phyloP scores from a whole-genome alignment of 2,113 vertebrate species.

The Sebastes schlegelii region DNA sequence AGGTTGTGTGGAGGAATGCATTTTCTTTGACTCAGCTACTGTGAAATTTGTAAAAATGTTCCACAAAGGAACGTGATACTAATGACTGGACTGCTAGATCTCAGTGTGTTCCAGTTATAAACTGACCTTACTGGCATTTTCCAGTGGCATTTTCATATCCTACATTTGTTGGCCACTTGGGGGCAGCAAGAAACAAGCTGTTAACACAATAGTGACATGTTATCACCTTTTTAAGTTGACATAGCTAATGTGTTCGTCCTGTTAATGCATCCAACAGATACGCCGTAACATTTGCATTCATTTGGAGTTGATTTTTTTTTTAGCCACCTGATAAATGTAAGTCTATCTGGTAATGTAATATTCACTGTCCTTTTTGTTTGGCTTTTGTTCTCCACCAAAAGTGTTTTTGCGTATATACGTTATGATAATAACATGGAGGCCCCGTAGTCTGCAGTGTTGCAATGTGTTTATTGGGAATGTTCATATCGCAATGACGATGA shows the following conservation, averaged over 20 bases:
- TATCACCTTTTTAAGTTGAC: background rate
- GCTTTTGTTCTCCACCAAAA: background rate
- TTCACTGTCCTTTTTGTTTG: background rate
- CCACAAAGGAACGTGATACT: background rate
- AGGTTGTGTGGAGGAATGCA: background rate
- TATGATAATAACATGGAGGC: too few relatives aligned
- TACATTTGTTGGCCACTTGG: background rate
- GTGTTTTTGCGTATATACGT: too few relatives aligned
- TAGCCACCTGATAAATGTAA: background rate
- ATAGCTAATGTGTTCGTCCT: background rate
- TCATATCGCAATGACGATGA: too few relatives aligned
- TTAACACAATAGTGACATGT: background rate
- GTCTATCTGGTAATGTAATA: background rate
- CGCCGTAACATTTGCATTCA: background rate
- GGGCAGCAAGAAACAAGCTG: background rate
- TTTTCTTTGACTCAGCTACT: slow-evolving; percentile 8
- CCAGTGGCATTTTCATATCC: background rate
- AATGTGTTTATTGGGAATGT: too few relatives aligned
- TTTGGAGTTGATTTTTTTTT: background rate
- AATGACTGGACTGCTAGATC: background rate
- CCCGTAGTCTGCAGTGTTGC: too few relatives aligned
- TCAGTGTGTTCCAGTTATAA: background rate
- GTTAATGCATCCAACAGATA: background rate
- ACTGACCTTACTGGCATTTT: background rate
- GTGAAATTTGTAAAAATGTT: slow-evolving; percentile 21